Percentiles rank a stretch among this genome's conserved stretches.
phyloP scores from a whole-genome alignment of 2,888 invertebrate species.

The Aelia acuminata region DNA sequence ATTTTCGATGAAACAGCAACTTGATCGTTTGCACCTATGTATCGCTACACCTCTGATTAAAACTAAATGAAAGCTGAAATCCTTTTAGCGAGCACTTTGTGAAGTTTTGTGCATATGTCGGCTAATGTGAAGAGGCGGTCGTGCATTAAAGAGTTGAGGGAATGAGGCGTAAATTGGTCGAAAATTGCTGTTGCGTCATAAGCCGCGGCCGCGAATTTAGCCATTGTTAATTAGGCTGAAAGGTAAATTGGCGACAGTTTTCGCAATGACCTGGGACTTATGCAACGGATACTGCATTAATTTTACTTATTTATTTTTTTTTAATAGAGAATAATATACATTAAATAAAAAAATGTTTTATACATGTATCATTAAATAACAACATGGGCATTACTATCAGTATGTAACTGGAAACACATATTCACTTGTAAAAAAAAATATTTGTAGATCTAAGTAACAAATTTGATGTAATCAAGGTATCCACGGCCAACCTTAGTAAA shows the following conservation, averaged over 20 bases:
- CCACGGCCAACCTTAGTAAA: too few relatives aligned
- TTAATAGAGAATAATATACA: too few relatives aligned
- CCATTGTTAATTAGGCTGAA: slow-evolving; percentile 5
- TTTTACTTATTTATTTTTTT: too few relatives aligned
- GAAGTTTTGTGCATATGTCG: not conserved
- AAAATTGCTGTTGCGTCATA: not conserved
- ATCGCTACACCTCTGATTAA: not conserved
- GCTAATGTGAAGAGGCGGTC: not conserved
- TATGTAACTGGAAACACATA: too few relatives aligned
- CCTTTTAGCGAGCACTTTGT: not conserved
- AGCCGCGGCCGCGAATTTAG: not conserved
- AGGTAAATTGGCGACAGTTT: not conserved
- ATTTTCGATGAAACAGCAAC: not conserved
- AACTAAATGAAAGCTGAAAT: not conserved
- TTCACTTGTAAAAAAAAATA: too few relatives aligned
- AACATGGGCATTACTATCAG: too few relatives aligned
- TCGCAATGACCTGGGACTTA: not conserved
- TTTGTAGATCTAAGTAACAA: too few relatives aligned
- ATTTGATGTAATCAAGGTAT: too few relatives aligned
- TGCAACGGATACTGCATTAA: not conserved
- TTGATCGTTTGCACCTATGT: not conserved
- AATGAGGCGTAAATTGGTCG: slow-evolving; percentile 1
- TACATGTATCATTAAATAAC: too few relatives aligned
- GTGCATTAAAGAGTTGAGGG: not conserved
- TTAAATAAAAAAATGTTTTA: too few relatives aligned